phyloP scores from a whole-genome alignment of 92 coral and sea anemone genomes.

The Scolanthus callimorphus region DNA sequence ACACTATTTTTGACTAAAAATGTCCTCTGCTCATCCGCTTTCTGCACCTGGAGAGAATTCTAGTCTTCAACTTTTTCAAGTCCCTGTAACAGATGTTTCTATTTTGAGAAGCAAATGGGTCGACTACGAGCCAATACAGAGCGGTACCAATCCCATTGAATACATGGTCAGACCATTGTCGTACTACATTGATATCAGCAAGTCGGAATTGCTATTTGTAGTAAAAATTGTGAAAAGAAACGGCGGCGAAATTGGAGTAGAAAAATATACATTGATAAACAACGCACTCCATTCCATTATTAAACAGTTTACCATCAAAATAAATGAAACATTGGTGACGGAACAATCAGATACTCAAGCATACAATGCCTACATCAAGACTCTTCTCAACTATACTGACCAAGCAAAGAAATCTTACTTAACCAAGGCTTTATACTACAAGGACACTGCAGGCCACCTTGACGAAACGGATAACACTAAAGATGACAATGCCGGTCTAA shows the following conservation, averaged over 20 bases:
- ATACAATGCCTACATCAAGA: conserved; percentile 8
- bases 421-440: conserved; percentile 3
- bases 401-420: conserved; percentile 17
- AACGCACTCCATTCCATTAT: too few species aligned
- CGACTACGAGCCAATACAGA: too few species aligned
- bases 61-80: too few species aligned
- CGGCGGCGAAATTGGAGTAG: not conserved
- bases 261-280: conserved; percentile 6
- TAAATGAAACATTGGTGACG: conserved; percentile 23
- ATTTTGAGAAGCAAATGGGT: conserved; percentile 17
- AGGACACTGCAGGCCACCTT: conserved; percentile 10
- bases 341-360: conserved; percentile 34
- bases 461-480: conserved; percentile 1
- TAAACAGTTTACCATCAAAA: too few species aligned
- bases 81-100: conserved; percentile 21
- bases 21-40: conserved; percentile 14
- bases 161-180: conserved; percentile 16
- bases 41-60: too few species aligned
- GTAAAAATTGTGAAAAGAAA: too few species aligned
- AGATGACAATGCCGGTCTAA: conserved; percentile 9
- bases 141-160: conserved; percentile 21
- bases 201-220: conserved; percentile 6
- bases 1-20: too few species aligned
- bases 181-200: too few species aligned
- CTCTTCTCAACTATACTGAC: conserved; percentile 18